Conservation (phyloP, 2,113 vertebrate species). For the Halichoeres trimaculatus region DNA sequence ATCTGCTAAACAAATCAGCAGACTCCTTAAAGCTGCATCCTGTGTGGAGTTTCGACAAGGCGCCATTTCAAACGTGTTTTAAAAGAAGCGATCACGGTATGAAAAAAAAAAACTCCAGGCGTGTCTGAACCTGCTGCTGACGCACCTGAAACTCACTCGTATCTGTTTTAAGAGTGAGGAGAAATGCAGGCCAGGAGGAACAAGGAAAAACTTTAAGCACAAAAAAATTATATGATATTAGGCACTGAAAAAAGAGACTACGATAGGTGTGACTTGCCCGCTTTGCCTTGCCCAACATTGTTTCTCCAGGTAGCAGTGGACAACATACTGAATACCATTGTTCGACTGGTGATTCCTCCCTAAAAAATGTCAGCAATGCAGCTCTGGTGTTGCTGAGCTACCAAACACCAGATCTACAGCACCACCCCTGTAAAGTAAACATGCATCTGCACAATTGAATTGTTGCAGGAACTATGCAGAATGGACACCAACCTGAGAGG, state of each 20-base stretch:
- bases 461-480: background rate
- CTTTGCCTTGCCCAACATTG: background rate
- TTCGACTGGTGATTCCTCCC: background rate
- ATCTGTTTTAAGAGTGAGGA: background rate
- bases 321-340: background rate
- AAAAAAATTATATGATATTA: background rate
- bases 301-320: background rate
- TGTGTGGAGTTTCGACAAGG: background rate
- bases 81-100: constrained; percentile 12
- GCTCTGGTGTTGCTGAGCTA: constrained; percentile 11
- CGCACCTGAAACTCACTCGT: constrained; percentile 1
- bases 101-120: constrained; percentile 18
- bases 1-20: constrained; percentile 12
- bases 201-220: background rate
- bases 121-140: constrained; percentile 47
- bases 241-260: background rate
- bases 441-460: constrained; percentile 28
- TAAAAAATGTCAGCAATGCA: constrained; percentile 27
- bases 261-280: background rate
- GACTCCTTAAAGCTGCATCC: background rate
- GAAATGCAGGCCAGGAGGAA: background rate
- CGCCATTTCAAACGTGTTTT: constrained; percentile 32
- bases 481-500: constrained; percentile 11
- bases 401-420: constrained; percentile 10
- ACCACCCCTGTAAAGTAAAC: constrained; percentile 4